Conservation (phyloP, 2,113 vertebrate genomes). For the Spea multiplicata region DNA sequence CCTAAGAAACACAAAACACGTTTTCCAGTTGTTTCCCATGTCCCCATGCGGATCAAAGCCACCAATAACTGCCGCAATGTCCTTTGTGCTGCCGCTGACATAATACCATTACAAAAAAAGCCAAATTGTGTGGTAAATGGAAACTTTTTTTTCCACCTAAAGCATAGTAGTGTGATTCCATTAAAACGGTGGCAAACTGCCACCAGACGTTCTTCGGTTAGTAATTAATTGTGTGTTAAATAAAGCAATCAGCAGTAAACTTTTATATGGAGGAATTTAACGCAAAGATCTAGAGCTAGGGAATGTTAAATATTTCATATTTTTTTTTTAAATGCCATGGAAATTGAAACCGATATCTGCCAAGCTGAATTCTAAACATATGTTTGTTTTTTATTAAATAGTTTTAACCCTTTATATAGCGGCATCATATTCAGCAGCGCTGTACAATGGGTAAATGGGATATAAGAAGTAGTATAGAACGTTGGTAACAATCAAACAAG, state of each 20-base stretch:
- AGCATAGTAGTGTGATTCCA: slow-evolving; percentile 19
- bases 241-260: neutral
- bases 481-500: too few species aligned
- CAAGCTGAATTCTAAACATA: neutral
- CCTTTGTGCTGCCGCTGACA: slow-evolving; percentile 15
- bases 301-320: neutral
- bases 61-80: too few species aligned
- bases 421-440: too few species aligned
- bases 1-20: too few species aligned
- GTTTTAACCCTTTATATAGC: too few species aligned
- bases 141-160: slow-evolving; percentile 3
- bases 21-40: too few species aligned
- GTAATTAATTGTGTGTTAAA: slow-evolving; percentile 4
- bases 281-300: neutral
- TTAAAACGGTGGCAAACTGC: slow-evolving; percentile 1
- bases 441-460: too few species aligned
- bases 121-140: neutral
- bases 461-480: too few species aligned
- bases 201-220: neutral
- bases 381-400: too few species aligned
- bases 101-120: slow-evolving; percentile 5
- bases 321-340: neutral
- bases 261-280: neutral
- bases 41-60: too few species aligned
- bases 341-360: neutral